Evolutionary conservation across 2,113 vertebrate genomes (phyloP), one percentile per base, ranked within the genome.

Genomic region (Rhinopomastus cyanomelas): DNA sequence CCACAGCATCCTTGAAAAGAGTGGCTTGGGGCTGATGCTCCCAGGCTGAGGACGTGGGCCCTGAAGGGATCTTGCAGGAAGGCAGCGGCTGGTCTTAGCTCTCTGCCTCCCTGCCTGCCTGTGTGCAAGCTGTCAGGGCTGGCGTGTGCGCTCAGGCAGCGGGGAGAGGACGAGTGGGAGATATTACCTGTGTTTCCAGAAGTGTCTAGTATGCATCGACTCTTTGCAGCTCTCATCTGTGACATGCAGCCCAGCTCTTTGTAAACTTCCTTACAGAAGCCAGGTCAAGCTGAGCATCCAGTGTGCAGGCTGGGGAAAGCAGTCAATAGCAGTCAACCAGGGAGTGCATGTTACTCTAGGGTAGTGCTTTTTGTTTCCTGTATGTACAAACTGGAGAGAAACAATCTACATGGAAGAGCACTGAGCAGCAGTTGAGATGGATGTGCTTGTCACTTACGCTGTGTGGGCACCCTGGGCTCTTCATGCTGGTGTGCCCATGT

Each of bases 61-160:
- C 42, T 0, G 0, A 86, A 71, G 44, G 55, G 20, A 27, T 75
- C 48, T 52, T 0, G 0, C 37, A n/a, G 23, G 61, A 39, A 61
- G 42, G 29, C 69, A 66, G 42, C 39, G 62, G 60, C 34, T 0
- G 0, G 3, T 42, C 37, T 87, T 0, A 1, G 42, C 2, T 0
- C 61, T 49, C 15, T 60, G 59, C 56, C 56, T 85, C 16, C 37
- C 14, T 69, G 46, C 32, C 30, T 32, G 18, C 1, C 0, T 9
- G 71, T 0, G 1, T 25, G 34, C 0, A 0, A 78, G 26, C 56
- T 71, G 5, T 2, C 16, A 3, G 11, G 3, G 8, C 1, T 62
- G 59, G 52, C 49, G 39, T 0, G 0, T 32, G 30, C 46, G 5
- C 27, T 83, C 0, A 0, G 16, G 44, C 25, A 56, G 16, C 25